Evolutionary conservation across 1,140 invertebrate genomes (phyloP).

Genomic region (Dufourea novaeangliae): DNA sequence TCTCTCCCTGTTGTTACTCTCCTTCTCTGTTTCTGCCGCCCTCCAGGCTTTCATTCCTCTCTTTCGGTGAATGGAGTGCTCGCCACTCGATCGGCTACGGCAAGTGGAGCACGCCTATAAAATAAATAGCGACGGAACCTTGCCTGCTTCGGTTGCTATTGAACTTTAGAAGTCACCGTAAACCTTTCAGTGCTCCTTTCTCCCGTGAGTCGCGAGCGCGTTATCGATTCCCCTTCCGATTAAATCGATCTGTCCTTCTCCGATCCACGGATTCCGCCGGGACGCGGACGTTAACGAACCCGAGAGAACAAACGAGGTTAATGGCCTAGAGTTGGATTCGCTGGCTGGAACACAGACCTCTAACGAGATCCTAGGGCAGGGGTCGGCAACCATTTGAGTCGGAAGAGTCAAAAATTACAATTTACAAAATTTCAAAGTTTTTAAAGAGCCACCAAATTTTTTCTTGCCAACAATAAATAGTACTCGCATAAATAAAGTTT

Average conservation of each 20-base stretch:
- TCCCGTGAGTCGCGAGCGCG: conserved; percentile 20
- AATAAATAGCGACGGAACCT: conserved; percentile 63
- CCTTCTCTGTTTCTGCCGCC: not conserved
- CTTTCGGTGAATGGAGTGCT: conserved; percentile 39
- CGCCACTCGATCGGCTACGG: conserved; percentile 7
- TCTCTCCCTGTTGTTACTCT: conserved; percentile 6
- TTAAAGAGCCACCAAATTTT: no score
- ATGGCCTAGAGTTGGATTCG: not conserved
- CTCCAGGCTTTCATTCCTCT: not conserved
- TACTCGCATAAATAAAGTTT: no score
- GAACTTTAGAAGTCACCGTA: conserved; percentile 61
- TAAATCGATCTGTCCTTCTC: conserved; percentile 31
- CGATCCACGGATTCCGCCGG: conserved; percentile 4
- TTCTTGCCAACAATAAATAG: no score
- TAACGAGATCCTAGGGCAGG: not conserved
- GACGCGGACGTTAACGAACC: conserved; percentile 37
- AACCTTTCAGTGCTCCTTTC: conserved; percentile 49
- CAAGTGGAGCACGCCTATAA: conserved; percentile 65
- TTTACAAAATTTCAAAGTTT: no score
- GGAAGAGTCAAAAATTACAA: no score
- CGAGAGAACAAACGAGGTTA: not conserved
- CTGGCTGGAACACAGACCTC: not conserved
- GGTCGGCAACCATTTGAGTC: no score
- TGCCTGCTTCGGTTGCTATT: conserved; percentile 56
- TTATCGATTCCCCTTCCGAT: conserved; percentile 58